Base-by-base conservation (phyloP, 2,113 vertebrate species). In the Callospermophilus lateralis region DNA sequence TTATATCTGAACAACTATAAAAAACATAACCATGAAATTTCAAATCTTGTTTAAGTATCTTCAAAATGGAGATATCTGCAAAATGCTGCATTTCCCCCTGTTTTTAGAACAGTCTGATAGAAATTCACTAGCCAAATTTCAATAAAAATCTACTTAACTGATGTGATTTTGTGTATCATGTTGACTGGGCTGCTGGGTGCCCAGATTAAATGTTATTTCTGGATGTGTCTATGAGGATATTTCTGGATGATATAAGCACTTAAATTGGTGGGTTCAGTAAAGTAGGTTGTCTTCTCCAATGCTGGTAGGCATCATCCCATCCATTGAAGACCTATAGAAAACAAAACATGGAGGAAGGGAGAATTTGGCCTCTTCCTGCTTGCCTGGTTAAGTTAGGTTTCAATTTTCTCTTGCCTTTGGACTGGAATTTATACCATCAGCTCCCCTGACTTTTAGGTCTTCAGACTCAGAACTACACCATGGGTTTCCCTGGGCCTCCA, bases 41-140 rank as follows among this genome's bases (percentile, higher is more conserved):
- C 86, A 15, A 65, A 30, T 77, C 55, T 13, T 87, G 10, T 72
- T 92, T 53, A 72, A 34, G 1, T 70, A 39, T 63, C 28, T 83
- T 83, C 45, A 77, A 90, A 78, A 55, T 55, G 34, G 94, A 72
- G 16, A 48, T n/a, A 81, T 42, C 15, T 91, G 74, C 53, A 65
- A 95, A 94, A 89, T 72, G 4, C 19, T 85, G 22, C 24, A 83
- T 80, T 1, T 42, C 72, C 19, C 17, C 6, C 78, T 93, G 4
- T n/a, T 81, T 81, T 65, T 30, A 84, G 8, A 93, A 92, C 10
- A 61, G 12, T 30, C 58, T 73, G 26, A 86, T 20, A 88, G 45
- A 94, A 89, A 95, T 45, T 58, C 15, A 53, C 53, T 53, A 79
- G 48, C 17, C 63, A 79, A 39, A 70, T 84, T 63, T 94, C 85